Evolutionary conservation across 2,888 invertebrate species (phyloP).

Genomic region (Phortica okadai): DNA sequence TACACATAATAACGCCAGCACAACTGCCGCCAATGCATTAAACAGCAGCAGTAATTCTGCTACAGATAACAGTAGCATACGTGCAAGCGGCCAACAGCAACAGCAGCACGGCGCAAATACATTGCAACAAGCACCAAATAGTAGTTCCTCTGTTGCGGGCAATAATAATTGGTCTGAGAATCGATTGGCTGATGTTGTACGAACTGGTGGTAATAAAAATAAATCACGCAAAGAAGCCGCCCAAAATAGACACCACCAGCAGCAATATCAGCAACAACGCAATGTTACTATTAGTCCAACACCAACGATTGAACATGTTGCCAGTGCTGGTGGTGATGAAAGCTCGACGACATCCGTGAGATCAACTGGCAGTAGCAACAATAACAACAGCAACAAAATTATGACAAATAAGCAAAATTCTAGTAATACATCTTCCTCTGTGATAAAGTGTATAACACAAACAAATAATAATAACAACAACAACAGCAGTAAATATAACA

Average conservation of each 20-base stretch:
- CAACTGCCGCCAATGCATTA: constrained; percentile 45
- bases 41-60: constrained; percentile 38
- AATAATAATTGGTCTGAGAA: constrained; percentile 79
- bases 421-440: constrained; percentile 75
- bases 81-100: constrained; percentile 51
- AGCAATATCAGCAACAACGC: constrained; percentile 58
- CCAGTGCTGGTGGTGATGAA: constrained; percentile 63
- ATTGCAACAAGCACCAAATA: constrained; percentile 58
- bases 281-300: constrained; percentile 60
- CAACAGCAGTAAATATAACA: constrained; percentile 54
- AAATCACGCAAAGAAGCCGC: constrained; percentile 72
- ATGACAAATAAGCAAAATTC: constrained; percentile 70
- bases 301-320: constrained; percentile 65
- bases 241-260: constrained; percentile 60
- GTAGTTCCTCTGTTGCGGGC: constrained; percentile 68
- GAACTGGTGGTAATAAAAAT: constrained; percentile 70
- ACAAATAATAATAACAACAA: constrained; percentile 69
- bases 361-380: constrained; percentile 78
- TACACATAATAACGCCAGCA: constrained; percentile 39
- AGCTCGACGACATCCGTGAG: background rate
- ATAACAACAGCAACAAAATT: constrained; percentile 59
- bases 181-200: constrained; percentile 88
- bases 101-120: constrained; percentile 50
- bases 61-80: constrained; percentile 48
- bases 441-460: constrained; percentile 77